A percentile compares a stretch with the other conserved stretches of the same genome.
Evolutionary conservation across 2,113 vertebrate species (phyloP).

Genomic region (Vireo altiloquus): DNA sequence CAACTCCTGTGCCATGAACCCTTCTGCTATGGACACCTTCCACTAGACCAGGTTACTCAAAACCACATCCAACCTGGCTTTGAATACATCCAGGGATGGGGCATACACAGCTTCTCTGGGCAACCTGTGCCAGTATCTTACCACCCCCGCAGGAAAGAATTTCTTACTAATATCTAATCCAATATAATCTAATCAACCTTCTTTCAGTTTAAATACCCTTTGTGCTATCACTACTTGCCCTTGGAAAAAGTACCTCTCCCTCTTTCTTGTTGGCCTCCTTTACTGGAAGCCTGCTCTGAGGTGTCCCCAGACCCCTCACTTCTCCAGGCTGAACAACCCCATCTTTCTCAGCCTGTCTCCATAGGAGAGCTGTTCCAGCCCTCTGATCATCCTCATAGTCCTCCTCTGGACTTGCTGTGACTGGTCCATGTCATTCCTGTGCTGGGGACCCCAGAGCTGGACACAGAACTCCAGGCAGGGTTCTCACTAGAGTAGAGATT

Average conservation of each 20-base stretch:
- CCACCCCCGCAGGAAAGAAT: background rate
- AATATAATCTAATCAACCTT: background rate
- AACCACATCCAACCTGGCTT: background rate
- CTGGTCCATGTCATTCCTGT: background rate
- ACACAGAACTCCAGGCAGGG: background rate
- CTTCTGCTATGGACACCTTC: background rate
- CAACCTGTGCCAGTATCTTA: background rate
- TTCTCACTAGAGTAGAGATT: background rate
- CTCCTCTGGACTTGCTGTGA: background rate
- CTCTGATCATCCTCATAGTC: background rate
- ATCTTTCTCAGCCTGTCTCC: background rate
- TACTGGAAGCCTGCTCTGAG: background rate
- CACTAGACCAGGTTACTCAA: background rate
- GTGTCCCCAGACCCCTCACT: too few species aligned
- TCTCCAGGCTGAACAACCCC: background rate
- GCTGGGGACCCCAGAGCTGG: background rate
- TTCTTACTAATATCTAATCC: background rate
- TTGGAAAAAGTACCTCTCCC: background rate
- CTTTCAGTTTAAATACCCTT: background rate
- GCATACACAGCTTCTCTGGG: background rate
- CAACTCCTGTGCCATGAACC: background rate
- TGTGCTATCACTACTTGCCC: background rate
- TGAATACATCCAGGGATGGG: background rate
- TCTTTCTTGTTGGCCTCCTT: background rate
- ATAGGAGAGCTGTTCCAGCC: background rate